Percentiles rank a stretch among this genome's conserved stretches.
phyloP scores from a whole-genome alignment of 1,140 invertebrate species.

The Ostrea edulis region DNA sequence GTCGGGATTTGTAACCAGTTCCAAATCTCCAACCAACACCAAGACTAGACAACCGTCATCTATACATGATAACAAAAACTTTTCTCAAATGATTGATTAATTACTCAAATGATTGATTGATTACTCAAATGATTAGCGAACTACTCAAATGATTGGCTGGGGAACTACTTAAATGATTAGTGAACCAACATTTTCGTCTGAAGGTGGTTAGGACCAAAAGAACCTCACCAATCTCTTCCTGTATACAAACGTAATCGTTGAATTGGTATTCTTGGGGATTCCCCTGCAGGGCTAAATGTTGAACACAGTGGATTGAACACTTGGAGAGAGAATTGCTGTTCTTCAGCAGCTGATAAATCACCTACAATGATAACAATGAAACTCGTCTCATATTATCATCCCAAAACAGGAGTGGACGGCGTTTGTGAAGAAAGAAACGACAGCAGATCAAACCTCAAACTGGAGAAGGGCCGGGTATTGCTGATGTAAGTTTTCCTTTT shows the following conservation, averaged over 20 bases:
- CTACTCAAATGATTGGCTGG: too few species aligned
- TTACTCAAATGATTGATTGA: too few species aligned
- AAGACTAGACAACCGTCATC: constrained; percentile 8
- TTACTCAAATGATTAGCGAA: too few species aligned
- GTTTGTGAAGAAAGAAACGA: not conserved
- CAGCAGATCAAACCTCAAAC: not conserved
- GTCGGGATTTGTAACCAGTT: not conserved
- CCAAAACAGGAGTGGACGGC: not conserved
- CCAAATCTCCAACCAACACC: constrained; percentile 17
- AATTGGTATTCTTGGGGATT: not conserved
- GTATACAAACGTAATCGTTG: not conserved
- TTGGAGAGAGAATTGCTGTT: not conserved
- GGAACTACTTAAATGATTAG: too few species aligned
- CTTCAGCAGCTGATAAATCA: constrained; percentile 14
- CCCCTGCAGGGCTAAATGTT: not conserved
- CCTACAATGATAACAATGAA: not conserved
- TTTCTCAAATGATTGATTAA: too few species aligned
- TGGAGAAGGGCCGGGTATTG: constrained; percentile 9
- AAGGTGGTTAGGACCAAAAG: not conserved
- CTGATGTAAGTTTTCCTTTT: not conserved
- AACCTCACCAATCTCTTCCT: not conserved
- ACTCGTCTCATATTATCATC: too few species aligned
- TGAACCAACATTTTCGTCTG: too few species aligned
- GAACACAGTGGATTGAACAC: constrained; percentile 15
- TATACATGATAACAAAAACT: not conserved